A percentile compares a stretch with the other conserved stretches of the same genome.
Conservation (phyloP, 2,888 invertebrate species). For the Erebia epiphron region DNA sequence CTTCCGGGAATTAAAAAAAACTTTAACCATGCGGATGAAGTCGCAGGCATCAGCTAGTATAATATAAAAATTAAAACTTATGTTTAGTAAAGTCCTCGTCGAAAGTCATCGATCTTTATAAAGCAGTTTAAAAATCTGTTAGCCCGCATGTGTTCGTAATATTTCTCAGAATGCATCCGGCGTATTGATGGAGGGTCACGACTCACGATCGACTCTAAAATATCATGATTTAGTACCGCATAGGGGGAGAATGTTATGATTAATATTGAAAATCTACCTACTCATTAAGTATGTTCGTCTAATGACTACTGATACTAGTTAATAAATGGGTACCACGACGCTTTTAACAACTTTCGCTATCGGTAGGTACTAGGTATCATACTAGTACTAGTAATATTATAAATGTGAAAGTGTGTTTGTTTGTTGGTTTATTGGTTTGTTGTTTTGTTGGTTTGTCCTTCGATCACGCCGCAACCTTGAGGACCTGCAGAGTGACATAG, state of each 20-base stretch:
- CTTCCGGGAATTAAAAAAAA: too few species aligned
- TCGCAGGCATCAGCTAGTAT: background rate
- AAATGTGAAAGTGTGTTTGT: too few species aligned
- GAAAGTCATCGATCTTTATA: conserved; percentile 10
- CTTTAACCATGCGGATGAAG: too few species aligned
- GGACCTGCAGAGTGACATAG: too few species aligned
- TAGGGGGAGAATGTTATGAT: conserved; percentile 50
- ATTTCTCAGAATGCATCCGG: conserved; percentile 43
- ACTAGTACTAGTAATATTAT: too few species aligned
- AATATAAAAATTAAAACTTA: background rate
- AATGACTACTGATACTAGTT: background rate
- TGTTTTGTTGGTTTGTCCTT: too few species aligned
- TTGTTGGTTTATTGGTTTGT: too few species aligned
- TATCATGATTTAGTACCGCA: conserved; percentile 26
- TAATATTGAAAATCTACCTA: background rate
- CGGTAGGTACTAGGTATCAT: too few species aligned
- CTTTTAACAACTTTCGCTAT: too few species aligned
- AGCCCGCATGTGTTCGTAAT: conserved; percentile 41
- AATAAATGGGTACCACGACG: background rate
- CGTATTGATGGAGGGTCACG: conserved; percentile 47
- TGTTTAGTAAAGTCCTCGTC: background rate
- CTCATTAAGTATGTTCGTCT: background rate
- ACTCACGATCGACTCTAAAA: conserved; percentile 21
- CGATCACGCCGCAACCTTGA: too few species aligned
- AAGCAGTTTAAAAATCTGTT: conserved; percentile 34